Evolutionary conservation across 1,140 invertebrate genomes (phyloP).

Genomic region (Meloidogyne floridensis): DNA sequence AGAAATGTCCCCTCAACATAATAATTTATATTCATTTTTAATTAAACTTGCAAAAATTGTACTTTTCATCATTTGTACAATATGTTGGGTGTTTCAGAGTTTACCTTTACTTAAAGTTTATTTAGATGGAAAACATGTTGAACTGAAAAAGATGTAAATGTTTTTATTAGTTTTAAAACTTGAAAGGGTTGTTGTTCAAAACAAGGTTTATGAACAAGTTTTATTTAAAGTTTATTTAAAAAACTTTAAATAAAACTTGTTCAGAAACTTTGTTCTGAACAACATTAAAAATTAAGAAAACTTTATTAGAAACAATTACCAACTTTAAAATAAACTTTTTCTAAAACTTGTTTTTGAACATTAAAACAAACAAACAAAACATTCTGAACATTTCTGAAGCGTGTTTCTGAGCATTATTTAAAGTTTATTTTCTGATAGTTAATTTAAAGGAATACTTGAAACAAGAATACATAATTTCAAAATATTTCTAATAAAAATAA

Average conservation of each 20-base stretch:
- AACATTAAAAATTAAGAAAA: too few species aligned
- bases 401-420: too few species aligned
- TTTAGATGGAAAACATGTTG: slow-evolving; percentile 22
- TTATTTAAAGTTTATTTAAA: too few species aligned
- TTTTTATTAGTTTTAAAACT: neutral
- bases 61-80: slow-evolving; percentile 15
- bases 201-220: too few species aligned
- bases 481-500: neutral
- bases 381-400: neutral
- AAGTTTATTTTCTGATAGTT: too few species aligned
- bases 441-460: too few species aligned
- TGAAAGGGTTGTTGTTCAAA: too few species aligned
- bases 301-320: too few species aligned
- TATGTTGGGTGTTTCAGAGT: slow-evolving; percentile 23
- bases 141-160: slow-evolving; percentile 9
- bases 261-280: too few species aligned
- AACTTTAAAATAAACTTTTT: too few species aligned
- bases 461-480: neutral
- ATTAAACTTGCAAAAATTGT: slow-evolving; percentile 9
- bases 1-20: neutral
- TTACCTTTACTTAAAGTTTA: slow-evolving; percentile 21
- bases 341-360: neutral
- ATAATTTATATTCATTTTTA: neutral
- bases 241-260: too few species aligned
- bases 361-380: too few species aligned